Base-by-base conservation (phyloP, 2,888 invertebrate genomes). In the Stenichneumon culpator region DNA sequence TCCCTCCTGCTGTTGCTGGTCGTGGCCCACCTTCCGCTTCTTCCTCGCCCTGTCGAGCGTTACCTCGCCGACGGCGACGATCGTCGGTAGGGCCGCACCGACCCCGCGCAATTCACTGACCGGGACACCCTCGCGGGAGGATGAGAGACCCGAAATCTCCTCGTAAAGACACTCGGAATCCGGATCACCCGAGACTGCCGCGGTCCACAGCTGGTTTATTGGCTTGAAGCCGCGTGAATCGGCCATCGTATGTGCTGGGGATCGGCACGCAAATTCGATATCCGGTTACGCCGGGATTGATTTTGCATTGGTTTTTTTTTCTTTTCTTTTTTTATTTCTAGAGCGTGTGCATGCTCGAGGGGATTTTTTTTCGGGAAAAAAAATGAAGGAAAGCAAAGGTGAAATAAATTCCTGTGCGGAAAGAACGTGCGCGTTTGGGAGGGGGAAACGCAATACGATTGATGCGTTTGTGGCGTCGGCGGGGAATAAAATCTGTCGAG, bases 151-250 rank as follows among this genome's bases (percentile, higher is more conserved):
- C 80, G 93, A 91, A 83, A 93, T 92, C 86, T 94, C 93, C 89
- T 93, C 94, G 93, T 94, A 94, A 83, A 94, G 92, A 88, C 93
- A 93, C 93, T 94, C 94, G 82, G 93, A 93, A 89, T 94, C 93
- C 82, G 91, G 93, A 89, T 94, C 94, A 89, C 92, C 91, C 89
- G 93, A 91, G 86, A 90, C 92, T 87, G 90, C 89, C 80, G 91
- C 92, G 90, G 91, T 93, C 94, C 93, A 93, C 91, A 93, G 90
- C 89, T 93, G 93, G 88, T 92, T 93, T 94, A 94, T 93, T 93
- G 93, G 93, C 91, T 92, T 92, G 91, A 94, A 93, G 92, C 93
- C 92, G 91, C 93, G 93, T 91, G 92, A 90, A 90, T 94, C 93
- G 92, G 93, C 93, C 94, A 94, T 94, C 91, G 91, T 94, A 90